A percentile compares a stretch with the other conserved stretches of the same genome.
Conservation (phyloP, 2,113 vertebrate genomes). For the Rutilus rutilus region DNA sequence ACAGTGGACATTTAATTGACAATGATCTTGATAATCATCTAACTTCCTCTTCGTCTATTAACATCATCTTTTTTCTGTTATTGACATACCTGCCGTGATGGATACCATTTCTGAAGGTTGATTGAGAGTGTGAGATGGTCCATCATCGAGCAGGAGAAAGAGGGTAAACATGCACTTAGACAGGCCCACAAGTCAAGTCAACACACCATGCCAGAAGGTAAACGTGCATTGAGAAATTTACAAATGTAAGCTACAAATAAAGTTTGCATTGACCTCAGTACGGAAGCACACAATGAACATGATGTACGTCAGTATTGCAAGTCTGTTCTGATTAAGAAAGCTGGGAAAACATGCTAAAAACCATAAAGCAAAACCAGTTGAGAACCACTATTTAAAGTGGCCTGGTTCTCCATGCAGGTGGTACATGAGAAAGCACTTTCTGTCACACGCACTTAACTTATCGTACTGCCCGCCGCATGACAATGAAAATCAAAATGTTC, state of each 20-base stretch:
- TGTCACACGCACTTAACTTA: neutral
- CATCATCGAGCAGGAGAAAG: conserved; percentile 63
- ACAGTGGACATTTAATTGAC: neutral
- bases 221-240: neutral
- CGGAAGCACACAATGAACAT: neutral
- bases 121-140: conserved; percentile 52
- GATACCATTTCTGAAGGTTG: conserved; percentile 70
- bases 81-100: conserved; percentile 72
- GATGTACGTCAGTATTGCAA: neutral
- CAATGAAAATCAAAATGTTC: too few relatives aligned
- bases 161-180: conserved; percentile 74
- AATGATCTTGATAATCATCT: neutral
- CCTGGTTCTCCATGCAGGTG: neutral
- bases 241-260: neutral
- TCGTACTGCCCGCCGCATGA: too few relatives aligned
- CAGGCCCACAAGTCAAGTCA: conserved; percentile 34
- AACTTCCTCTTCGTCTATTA: neutral
- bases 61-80: neutral
- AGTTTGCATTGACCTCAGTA: neutral
- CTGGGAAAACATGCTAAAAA: conserved; percentile 5
- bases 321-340: neutral
- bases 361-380: neutral
- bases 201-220: conserved; percentile 48
- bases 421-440: neutral
- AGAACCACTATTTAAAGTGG: neutral